A percentile compares a stretch with the other conserved stretches of the same genome.
Conservation (phyloP, 2,113 vertebrate species). For the Chrysemys picta region DNA sequence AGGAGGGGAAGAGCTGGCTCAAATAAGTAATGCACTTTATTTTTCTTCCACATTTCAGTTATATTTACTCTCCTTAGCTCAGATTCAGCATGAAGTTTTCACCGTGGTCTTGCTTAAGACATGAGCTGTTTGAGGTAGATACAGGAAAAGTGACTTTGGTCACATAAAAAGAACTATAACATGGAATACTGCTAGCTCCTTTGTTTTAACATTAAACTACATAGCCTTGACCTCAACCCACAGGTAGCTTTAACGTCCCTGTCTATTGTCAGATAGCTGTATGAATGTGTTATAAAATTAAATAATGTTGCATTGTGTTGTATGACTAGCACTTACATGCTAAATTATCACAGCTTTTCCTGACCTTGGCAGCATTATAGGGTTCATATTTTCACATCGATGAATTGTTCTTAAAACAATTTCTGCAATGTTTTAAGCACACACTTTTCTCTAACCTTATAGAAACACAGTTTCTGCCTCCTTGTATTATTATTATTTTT, state of each 20-base stretch:
- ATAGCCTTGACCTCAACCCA: slow-evolving; percentile 66
- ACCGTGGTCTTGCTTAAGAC: not conserved
- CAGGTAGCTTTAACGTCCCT: slow-evolving; percentile 54
- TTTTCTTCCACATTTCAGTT: not conserved
- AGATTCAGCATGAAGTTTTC: not conserved
- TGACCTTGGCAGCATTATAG: slow-evolving; percentile 76
- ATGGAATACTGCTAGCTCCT: slow-evolving; percentile 66
- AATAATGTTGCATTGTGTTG: slow-evolving; percentile 72
- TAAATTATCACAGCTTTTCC: slow-evolving; percentile 75
- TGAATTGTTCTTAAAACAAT: slow-evolving; percentile 72
- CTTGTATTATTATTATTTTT: slow-evolving; percentile 28
- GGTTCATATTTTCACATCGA: slow-evolving; percentile 73
- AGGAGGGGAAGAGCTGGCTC: not conserved
- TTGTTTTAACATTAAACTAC: slow-evolving; percentile 56
- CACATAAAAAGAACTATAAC: slow-evolving; percentile 59
- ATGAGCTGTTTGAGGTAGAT: not conserved
- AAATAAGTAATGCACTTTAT: not conserved
- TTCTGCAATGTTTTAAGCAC: slow-evolving; percentile 68
- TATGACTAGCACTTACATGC: slow-evolving; percentile 58
- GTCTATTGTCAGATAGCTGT: slow-evolving; percentile 66
- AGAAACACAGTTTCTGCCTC: slow-evolving; percentile 16
- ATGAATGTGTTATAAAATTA: slow-evolving; percentile 72
- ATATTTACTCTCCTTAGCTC: not conserved
- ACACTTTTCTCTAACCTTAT: slow-evolving; percentile 64
- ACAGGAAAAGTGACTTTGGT: slow-evolving; percentile 18